Conservation (phyloP, 2,888 invertebrate genomes). For the Sphaerophoria taeniata region DNA sequence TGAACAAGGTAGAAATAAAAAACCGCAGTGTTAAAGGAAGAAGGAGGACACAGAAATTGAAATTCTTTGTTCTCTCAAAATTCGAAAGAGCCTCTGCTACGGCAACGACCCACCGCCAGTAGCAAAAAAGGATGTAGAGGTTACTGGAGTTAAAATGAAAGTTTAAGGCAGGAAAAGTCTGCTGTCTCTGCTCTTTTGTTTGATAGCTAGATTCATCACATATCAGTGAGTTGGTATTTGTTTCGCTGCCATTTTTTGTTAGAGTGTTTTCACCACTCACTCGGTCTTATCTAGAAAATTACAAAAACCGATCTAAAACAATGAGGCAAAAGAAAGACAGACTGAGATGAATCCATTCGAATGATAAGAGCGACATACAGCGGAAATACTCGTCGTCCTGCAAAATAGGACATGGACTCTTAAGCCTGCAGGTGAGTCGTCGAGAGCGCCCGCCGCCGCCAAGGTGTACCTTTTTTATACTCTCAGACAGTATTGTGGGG, state of each 20-base stretch:
- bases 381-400: background rate
- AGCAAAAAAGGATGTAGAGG: background rate
- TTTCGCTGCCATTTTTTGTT: background rate
- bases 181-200: conserved; percentile 57
- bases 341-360: conserved; percentile 59
- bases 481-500: conserved; percentile 23
- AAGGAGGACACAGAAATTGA: conserved; percentile 24
- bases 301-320: conserved; percentile 74
- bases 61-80: conserved; percentile 39
- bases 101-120: background rate
- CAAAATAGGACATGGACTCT: conserved; percentile 12
- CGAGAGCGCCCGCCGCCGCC: no score
- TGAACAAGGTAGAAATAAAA: background rate
- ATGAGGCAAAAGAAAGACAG: no score
- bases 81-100: conserved; percentile 11
- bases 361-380: background rate
- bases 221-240: conserved; percentile 50
- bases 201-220: conserved; percentile 63
- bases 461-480: no score
- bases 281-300: conserved; percentile 70
- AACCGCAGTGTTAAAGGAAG: conserved; percentile 51
- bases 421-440: conserved; percentile 33
- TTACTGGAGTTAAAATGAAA: background rate
- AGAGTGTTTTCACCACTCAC: background rate
- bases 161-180: conserved; percentile 47